Conservation (phyloP, 2,113 vertebrate genomes). For the Catharus minimus region DNA sequence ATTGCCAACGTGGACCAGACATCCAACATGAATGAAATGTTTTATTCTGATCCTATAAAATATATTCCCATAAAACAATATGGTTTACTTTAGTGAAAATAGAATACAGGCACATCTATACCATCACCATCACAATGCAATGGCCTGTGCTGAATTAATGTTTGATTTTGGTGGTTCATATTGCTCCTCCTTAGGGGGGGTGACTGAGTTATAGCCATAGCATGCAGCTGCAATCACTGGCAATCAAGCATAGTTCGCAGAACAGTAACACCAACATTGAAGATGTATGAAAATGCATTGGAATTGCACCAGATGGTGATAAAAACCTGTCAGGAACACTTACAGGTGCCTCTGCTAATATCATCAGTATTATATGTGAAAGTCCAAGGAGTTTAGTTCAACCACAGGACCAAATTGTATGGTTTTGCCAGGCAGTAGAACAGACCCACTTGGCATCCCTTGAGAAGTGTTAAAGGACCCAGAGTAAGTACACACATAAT, state of each 20-base stretch:
- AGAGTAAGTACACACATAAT: background rate
- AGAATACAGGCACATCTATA: background rate
- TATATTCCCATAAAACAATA: background rate
- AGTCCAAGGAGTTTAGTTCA: constrained; percentile 27
- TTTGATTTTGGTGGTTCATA: background rate
- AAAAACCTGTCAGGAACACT: constrained; percentile 21
- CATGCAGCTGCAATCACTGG: background rate
- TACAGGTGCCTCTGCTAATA: background rate
- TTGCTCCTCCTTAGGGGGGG: background rate
- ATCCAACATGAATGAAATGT: background rate
- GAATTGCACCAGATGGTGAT: constrained; percentile 26
- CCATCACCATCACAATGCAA: background rate
- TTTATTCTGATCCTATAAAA: background rate
- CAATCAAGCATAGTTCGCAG: background rate
- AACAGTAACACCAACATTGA: background rate
- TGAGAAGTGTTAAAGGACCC: background rate
- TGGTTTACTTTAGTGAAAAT: background rate
- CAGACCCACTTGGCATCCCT: background rate
- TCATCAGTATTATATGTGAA: background rate
- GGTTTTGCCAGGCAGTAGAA: background rate
- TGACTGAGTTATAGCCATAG: background rate
- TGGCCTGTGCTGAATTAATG: background rate
- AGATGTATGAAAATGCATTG: background rate
- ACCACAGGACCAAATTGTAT: background rate
- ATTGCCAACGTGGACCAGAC: background rate